These are phyloP conservation scores for Probaryconus sp. DNA, from an alignment of 1,140 invertebrate genomes.

Conservation along the genomic window DNA sequence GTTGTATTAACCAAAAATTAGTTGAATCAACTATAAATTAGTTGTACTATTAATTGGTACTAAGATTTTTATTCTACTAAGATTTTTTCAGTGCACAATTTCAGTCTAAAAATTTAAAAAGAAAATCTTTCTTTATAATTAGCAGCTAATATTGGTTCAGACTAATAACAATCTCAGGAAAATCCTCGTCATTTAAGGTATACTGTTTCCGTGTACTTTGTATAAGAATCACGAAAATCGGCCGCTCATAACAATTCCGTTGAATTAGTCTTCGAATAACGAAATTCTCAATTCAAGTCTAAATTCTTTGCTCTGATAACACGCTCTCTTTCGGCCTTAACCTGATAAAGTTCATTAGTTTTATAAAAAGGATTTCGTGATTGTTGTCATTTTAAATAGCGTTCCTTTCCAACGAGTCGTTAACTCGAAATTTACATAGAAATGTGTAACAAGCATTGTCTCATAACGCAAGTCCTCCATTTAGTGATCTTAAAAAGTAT, in stretches of 20 bases:
- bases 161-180: no score
- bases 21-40: no score
- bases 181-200: no score
- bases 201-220: background rate
- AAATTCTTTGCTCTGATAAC: constrained; percentile 14
- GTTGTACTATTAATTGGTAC: no score
- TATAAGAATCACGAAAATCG: constrained; percentile 5
- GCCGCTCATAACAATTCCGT: constrained; percentile 7
- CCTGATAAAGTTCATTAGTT: constrained; percentile 17
- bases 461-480: constrained; percentile 40
- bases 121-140: no score
- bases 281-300: background rate
- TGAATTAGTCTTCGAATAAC: constrained; percentile 6
- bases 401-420: constrained; percentile 9
- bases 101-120: no score
- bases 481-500: constrained; percentile 38
- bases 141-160: no score
- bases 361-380: constrained; percentile 17
- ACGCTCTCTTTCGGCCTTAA: no score
- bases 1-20: no score
- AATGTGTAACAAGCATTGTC: constrained; percentile 49
- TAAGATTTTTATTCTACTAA: no score
- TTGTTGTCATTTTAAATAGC: constrained; percentile 20
- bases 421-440: constrained; percentile 43
- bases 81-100: no score